Evolutionary conservation across 2,113 vertebrate species (phyloP).

Genomic region (Microtus montanus): DNA sequence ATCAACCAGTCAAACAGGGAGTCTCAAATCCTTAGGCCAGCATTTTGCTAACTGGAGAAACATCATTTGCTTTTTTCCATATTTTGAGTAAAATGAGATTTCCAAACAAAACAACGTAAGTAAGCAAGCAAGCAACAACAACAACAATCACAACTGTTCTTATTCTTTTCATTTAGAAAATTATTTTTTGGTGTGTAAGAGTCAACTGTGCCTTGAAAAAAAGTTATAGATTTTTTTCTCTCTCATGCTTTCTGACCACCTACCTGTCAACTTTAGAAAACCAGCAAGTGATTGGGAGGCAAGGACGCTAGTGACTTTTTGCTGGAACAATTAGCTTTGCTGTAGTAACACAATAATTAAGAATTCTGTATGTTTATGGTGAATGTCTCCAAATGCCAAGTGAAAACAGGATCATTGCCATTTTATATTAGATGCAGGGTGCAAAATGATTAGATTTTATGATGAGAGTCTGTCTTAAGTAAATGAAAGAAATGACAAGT

Average conservation of each 20-base stretch:
- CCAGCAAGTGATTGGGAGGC: background rate
- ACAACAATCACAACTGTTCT: too few relatives aligned
- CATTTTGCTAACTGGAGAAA: background rate
- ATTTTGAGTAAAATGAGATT: background rate
- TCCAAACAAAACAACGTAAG: background rate
- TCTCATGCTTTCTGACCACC: background rate
- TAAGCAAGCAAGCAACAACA: background rate
- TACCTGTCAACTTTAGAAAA: background rate
- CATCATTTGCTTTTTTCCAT: background rate
- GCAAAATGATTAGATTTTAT: slow-evolving; percentile 27
- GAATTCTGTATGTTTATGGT: slow-evolving; percentile 30
- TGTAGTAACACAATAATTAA: background rate
- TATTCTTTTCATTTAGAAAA: background rate
- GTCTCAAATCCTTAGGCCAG: background rate
- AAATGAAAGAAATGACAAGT: slow-evolving; percentile 23
- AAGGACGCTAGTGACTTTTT: background rate
- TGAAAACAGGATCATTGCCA: background rate
- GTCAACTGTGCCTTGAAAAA: slow-evolving; percentile 36
- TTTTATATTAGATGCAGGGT: slow-evolving; percentile 8
- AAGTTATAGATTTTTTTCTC: background rate
- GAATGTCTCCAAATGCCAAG: background rate
- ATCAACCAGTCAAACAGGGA: background rate
- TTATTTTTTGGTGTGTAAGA: background rate
- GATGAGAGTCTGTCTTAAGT: slow-evolving; percentile 32
- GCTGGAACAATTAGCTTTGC: background rate